A percentile compares a stretch with the other conserved stretches of the same genome.
Conservation (phyloP, 64 coral and sea anemone species). For the Anthopleura sola region DNA sequence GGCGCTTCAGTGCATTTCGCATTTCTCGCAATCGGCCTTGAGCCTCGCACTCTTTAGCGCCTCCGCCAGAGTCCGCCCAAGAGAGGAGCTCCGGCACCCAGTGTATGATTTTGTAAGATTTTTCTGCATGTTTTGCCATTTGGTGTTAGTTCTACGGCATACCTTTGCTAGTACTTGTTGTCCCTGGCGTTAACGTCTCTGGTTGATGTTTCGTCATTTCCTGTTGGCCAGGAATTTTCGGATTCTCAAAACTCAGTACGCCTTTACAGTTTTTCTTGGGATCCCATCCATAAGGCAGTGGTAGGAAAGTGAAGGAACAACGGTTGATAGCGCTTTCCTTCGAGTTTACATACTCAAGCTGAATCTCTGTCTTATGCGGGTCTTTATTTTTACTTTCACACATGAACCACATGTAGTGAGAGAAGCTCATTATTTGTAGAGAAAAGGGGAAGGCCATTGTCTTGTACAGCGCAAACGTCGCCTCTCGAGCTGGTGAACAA, state of each 20-base stretch:
- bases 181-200: neutral
- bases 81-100: no score
- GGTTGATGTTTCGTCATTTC: neutral
- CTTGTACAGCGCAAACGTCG: slow-evolving; percentile 17
- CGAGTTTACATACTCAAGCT: neutral
- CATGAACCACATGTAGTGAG: slow-evolving; percentile 20
- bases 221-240: neutral
- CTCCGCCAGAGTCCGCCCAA: no score
- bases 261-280: slow-evolving; percentile 2
- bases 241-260: neutral
- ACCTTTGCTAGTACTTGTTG: neutral
- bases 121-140: no score
- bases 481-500: slow-evolving; percentile 17
- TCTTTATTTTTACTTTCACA: neutral
- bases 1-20: no score
- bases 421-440: slow-evolving; percentile 19
- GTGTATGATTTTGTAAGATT: no score
- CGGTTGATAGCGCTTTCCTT: neutral
- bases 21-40: no score
- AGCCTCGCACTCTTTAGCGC: no score
- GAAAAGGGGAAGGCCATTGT: slow-evolving; percentile 3
- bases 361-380: neutral
- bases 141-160: neutral
- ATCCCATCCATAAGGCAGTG: neutral
- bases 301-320: neutral